phyloP scores from a whole-genome alignment of 2,888 invertebrate genomes.

The Celastrina argiolus region DNA sequence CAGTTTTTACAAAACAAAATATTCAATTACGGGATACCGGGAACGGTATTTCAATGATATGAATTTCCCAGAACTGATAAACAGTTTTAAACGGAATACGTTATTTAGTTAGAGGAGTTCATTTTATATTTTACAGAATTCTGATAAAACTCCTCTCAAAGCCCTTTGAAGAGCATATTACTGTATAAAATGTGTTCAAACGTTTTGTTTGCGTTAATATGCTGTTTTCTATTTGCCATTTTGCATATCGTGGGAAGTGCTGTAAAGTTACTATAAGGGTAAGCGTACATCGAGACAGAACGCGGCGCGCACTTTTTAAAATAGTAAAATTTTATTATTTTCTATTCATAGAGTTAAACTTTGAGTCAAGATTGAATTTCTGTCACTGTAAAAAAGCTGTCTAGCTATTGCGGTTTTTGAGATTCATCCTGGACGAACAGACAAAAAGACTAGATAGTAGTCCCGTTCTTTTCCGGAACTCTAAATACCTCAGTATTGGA shows the following conservation, averaged over 20 bases:
- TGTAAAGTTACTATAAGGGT: neutral
- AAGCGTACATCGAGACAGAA: no score
- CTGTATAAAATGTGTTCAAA: neutral
- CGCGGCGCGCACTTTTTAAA: no score
- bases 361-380: no score
- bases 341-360: no score
- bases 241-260: neutral
- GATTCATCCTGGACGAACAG: no score
- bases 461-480: no score
- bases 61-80: constrained; percentile 5
- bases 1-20: constrained; percentile 17
- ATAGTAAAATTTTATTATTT: no score
- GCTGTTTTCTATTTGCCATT: neutral
- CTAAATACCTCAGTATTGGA: no score
- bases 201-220: constrained; percentile 9
- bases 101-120: constrained; percentile 20
- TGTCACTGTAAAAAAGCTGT: no score
- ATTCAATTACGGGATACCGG: constrained; percentile 8
- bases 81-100: constrained; percentile 10
- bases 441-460: no score
- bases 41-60: constrained; percentile 14
- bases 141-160: constrained; percentile 20
- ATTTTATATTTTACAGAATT: constrained; percentile 17
- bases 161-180: constrained; percentile 12
- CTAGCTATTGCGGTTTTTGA: no score